Conservation (phyloP, 2,888 invertebrate species). For the Drosophila conformis region DNA sequence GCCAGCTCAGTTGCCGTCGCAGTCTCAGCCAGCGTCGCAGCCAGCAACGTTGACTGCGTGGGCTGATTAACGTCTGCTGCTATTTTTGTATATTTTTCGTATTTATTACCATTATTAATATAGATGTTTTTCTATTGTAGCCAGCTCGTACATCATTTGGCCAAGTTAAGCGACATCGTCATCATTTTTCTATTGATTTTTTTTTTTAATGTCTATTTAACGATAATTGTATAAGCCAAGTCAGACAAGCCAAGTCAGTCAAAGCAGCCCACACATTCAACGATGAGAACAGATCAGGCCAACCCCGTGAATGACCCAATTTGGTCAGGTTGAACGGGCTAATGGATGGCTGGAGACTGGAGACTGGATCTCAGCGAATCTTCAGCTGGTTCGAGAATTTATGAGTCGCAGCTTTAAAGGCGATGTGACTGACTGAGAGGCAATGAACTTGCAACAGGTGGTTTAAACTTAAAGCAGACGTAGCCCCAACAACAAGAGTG, state of each 20-base stretch:
- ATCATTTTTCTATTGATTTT: constrained; percentile 60
- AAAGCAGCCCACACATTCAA: constrained; percentile 59
- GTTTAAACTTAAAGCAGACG: background rate
- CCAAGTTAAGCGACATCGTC: constrained; percentile 49
- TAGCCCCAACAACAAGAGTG: background rate
- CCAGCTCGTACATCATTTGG: constrained; percentile 53
- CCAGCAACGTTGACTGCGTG: constrained; percentile 36
- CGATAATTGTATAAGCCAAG: constrained; percentile 71
- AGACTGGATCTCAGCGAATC: constrained; percentile 34
- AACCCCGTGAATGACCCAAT: constrained; percentile 78
- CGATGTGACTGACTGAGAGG: constrained; percentile 44
- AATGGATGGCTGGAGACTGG: constrained; percentile 15
- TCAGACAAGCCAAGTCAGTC: constrained; percentile 50
- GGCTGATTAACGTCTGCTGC: constrained; percentile 64
- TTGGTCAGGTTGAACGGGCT: constrained; percentile 65
- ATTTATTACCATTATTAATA: constrained; percentile 59
- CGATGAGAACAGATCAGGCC: constrained; percentile 35
- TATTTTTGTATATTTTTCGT: constrained; percentile 53
- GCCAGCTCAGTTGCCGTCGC: constrained; percentile 6
- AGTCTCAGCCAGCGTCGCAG: constrained; percentile 3
- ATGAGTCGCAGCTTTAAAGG: constrained; percentile 55
- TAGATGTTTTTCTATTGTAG: constrained; percentile 50
- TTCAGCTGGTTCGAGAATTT: constrained; percentile 50
- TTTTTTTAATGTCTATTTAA: constrained; percentile 73
- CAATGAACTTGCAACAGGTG: constrained; percentile 56